phyloP scores from a whole-genome alignment of 2,797 vertebrate genomes.

The Falco novaeseelandiae region DNA sequence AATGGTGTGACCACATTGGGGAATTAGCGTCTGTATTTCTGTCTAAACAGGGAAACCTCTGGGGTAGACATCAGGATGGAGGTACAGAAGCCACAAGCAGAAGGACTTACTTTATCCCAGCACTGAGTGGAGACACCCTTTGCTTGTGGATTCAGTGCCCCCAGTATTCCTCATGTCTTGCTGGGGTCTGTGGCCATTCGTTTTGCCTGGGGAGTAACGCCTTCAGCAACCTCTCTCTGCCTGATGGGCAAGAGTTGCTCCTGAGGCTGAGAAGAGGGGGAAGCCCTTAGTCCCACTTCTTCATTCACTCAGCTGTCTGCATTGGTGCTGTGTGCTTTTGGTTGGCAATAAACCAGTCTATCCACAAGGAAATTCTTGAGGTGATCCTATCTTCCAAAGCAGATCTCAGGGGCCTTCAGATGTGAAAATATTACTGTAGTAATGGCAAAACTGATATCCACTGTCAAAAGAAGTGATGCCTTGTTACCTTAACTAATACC shows the following conservation, averaged over 20 bases:
- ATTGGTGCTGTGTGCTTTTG: neutral
- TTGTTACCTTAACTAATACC: neutral
- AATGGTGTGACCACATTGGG: rapidly evolving
- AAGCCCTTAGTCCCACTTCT: neutral
- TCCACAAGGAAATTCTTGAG: neutral
- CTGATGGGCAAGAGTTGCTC: neutral
- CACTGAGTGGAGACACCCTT: neutral
- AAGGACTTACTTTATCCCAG: neutral
- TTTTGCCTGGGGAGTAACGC: neutral
- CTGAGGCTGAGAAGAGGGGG: neutral
- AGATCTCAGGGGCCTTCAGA: neutral
- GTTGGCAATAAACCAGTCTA: neutral
- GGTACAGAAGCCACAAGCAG: neutral
- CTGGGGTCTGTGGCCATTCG: neutral
- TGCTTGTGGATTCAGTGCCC: neutral
- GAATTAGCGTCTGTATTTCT: neutral
- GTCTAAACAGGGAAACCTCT: neutral
- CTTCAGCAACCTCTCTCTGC: neutral
- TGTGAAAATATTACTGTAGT: neutral
- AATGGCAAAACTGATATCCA: neutral
- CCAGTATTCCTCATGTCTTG: neutral
- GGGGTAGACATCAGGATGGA: neutral
- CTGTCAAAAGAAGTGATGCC: neutral
- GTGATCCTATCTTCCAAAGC: neutral
- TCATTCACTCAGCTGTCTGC: neutral